A percentile compares a stretch with the other conserved stretches of the same genome.
These are phyloP conservation scores for Triops longicaudatus DNA, from an alignment of 1,140 invertebrate genomes.

Conservation along the genomic window DNA sequence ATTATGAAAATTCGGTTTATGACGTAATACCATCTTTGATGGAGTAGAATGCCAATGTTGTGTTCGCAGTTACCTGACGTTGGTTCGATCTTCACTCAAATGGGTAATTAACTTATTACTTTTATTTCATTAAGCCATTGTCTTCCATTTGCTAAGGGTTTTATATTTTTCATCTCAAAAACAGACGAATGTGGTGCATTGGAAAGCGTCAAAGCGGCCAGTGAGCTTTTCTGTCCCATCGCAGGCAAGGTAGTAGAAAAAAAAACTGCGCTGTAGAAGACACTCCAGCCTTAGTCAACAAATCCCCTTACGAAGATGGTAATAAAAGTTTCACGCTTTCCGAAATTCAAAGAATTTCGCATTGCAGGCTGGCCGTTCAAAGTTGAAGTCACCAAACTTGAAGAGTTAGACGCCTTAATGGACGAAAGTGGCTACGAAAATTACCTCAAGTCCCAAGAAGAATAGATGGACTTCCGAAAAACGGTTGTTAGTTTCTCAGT, in stretches of 20 bases:
- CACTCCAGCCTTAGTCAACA: slow-evolving; percentile 79
- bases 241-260: slow-evolving; percentile 76
- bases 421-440: slow-evolving; percentile 72
- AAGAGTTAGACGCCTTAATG: slow-evolving; percentile 76
- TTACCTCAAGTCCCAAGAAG: slow-evolving; percentile 58
- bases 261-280: slow-evolving; percentile 73
- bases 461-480: slow-evolving; percentile 21
- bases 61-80: slow-evolving; percentile 86
- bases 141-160: slow-evolving; percentile 29
- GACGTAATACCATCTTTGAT: neutral
- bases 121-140: too few relatives aligned
- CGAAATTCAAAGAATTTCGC: slow-evolving; percentile 32
- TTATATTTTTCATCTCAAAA: too few relatives aligned
- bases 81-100: slow-evolving; percentile 46
- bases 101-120: slow-evolving; percentile 37
- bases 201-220: slow-evolving; percentile 96
- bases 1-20: too few relatives aligned
- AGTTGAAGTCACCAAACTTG: slow-evolving; percentile 62
- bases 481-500: neutral
- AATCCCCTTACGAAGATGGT: slow-evolving; percentile 88
- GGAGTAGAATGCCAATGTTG: slow-evolving; percentile 75
- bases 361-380: slow-evolving; percentile 84
- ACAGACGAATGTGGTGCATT: slow-evolving; percentile 83
- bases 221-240: slow-evolving; percentile 87
- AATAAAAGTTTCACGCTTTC: slow-evolving; percentile 14